phyloP scores from a whole-genome alignment of 2,797 vertebrate genomes.

The Microchirus variegatus region DNA sequence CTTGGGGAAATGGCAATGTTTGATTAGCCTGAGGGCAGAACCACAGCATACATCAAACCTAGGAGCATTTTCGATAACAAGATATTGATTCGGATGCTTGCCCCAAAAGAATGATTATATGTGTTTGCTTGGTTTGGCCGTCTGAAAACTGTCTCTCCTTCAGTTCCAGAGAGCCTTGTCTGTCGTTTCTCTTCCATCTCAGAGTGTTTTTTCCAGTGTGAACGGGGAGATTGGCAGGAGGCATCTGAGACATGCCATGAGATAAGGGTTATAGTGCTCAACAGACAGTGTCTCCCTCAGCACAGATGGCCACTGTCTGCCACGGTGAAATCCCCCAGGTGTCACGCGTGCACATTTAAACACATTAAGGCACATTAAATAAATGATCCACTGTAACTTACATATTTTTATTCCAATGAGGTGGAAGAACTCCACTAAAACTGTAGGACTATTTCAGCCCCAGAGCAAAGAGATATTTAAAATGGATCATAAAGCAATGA shows the following conservation, averaged over 20 bases:
- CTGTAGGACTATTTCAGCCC: too few relatives aligned
- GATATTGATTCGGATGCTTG: slow-evolving; percentile 62
- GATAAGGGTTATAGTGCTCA: slow-evolving; percentile 66
- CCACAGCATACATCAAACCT: slow-evolving; percentile 54
- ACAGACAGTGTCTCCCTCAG: slow-evolving; percentile 63
- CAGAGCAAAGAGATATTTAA: too few relatives aligned
- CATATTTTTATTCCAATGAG: too few relatives aligned
- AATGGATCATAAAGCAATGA: too few relatives aligned
- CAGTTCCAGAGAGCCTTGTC: slow-evolving; percentile 48
- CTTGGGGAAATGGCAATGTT: slow-evolving; percentile 24
- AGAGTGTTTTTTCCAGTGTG: slow-evolving; percentile 47
- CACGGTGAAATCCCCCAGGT: slow-evolving; percentile 53
- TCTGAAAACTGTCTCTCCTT: slow-evolving; percentile 38
- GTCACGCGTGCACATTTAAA: slow-evolving; percentile 41
- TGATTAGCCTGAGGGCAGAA: slow-evolving; percentile 46
- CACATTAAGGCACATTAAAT: slow-evolving; percentile 29
- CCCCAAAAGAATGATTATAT: slow-evolving; percentile 54
- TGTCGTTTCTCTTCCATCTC: slow-evolving; percentile 61
- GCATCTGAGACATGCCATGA: slow-evolving; percentile 63
- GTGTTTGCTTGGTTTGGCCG: slow-evolving; percentile 52
- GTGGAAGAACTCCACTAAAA: neutral
- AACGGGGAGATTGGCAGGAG: slow-evolving; percentile 48
- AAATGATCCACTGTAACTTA: slow-evolving; percentile 1
- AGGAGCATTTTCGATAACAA: slow-evolving; percentile 50
- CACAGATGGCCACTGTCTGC: slow-evolving; percentile 77